Evolutionary conservation across 2,113 vertebrate species (phyloP).

Genomic region (Chionis minor): DNA sequence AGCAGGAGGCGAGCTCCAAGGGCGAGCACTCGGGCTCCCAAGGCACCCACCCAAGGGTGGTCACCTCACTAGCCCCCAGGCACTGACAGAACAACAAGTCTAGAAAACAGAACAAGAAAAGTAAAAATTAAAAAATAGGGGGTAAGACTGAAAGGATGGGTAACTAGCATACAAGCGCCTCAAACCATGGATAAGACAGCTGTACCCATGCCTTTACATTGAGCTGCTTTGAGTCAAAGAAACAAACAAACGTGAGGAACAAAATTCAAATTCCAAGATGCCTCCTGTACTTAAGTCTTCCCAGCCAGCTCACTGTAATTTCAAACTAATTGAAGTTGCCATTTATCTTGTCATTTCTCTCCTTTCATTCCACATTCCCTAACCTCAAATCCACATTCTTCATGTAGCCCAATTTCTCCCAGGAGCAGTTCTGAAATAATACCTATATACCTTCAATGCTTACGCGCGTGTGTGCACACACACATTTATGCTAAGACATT

Average conservation of each 20-base stretch:
- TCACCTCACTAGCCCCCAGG: not conserved
- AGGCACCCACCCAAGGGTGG: not conserved
- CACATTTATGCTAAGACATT: not conserved
- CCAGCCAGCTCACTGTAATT: not conserved
- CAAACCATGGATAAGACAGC: not conserved
- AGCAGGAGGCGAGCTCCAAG: not conserved
- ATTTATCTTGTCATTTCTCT: not conserved
- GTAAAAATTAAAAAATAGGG: not conserved
- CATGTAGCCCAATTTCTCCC: not conserved
- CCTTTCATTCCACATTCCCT: not conserved
- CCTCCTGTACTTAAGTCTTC: not conserved
- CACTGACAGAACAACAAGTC: not conserved
- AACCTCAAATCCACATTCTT: not conserved
- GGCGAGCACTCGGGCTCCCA: rapidly evolving
- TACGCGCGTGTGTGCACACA: no score
- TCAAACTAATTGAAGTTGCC: not conserved
- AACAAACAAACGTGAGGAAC: not conserved
- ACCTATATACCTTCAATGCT: not conserved
- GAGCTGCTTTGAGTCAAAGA: not conserved
- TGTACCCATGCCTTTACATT: not conserved
- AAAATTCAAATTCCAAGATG: not conserved
- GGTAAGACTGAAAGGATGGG: not conserved
- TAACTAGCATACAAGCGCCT: not conserved
- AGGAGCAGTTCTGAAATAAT: not conserved
- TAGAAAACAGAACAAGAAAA: not conserved